Evolutionary conservation across 1,140 invertebrate species (phyloP), one percentile per base, ranked within the genome.

Genomic region (Drosophila miranda): DNA sequence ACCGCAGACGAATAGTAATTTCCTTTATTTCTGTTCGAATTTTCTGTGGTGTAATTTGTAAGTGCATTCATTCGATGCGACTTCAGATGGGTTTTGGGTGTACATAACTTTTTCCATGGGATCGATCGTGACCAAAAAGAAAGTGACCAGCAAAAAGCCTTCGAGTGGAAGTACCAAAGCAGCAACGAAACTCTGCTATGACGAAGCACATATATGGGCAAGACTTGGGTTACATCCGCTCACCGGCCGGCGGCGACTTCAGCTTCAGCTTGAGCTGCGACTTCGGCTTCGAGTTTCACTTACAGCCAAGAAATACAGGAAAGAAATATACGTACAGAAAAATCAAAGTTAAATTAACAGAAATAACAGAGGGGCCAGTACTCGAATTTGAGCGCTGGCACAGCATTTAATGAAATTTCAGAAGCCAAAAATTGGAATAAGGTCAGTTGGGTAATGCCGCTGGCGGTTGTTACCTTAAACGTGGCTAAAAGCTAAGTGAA

Each of bases 371-470:
- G 19, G 61, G 43, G 43, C 42, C 62, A 43, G 64, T 63, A 49
- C 45, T 55, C 11, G 6, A 56, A 26, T 55, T 68, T 41, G 2
- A 34, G 61, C 63, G 61, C 63, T 56, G 51, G 48, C 26, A 55
- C 63, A 55, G 64, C 64, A 53, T 14, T 71, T 70, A 44, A 28
- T 44, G 30, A 16, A 14, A 51, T 56, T 50, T 51, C 44, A 41
- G 44, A 38, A 26, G 45, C 50, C 34, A 64, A 4, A 4, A 38
- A 13, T 38, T 28, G 34, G 70, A 84, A 86, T 86, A 86, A 81
- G 81, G 81, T 86, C 81, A 87, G 77, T 86, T 86, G 81, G 81
- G 81, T 81, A 84, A 84, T 84, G 72, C 54, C 30, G 34, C 43
- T 28, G 46, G 50, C n/a, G 44, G 44, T 48, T 42, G 48, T 68